Percentiles rank a stretch among this genome's conserved stretches.
Conservation (phyloP, 2,113 vertebrate species). For the cattle (Bos taurus) region ARS-UCD2.0 NC_037352.1:6266001-6266500, state of each 20-base stretch:
- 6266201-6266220: neutral
- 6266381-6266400: neutral
- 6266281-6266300: fast-evolving
- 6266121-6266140: neutral
- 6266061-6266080: fast-evolving
- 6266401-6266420: neutral
- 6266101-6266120: neutral
- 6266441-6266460: neutral
- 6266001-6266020: neutral
- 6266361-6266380: neutral
- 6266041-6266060: neutral
- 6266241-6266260: neutral
- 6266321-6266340: fast-evolving
- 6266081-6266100: fast-evolving
- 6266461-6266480: neutral
- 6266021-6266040: neutral
- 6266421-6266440: neutral
- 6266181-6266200: neutral
- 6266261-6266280: neutral
- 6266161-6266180: neutral
- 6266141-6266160: neutral
- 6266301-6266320: fast-evolving
- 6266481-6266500: neutral
- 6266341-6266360: neutral
- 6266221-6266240: neutral